Evolutionary conservation across 2,888 invertebrate genomes (phyloP).

Genomic region (Gandaritis pyraliata): DNA sequence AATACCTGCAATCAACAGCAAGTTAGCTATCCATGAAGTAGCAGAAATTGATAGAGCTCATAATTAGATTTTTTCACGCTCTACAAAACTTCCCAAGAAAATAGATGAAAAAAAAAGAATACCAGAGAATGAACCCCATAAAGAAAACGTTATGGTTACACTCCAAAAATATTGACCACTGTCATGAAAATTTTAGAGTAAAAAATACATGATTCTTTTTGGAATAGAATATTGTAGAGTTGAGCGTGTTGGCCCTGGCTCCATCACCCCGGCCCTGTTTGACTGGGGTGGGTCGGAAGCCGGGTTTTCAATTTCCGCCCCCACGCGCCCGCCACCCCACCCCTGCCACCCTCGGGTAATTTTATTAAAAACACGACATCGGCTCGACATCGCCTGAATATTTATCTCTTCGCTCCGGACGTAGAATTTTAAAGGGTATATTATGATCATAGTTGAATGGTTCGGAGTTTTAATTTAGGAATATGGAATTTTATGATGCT

Average conservation of each 20-base stretch:
- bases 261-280: conserved; percentile 30
- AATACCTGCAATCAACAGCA: too few relatives aligned
- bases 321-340: conserved; percentile 36
- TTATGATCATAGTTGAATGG: conserved; percentile 28
- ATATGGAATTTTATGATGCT: conserved; percentile 16
- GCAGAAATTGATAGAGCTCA: too few relatives aligned
- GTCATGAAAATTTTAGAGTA: too few relatives aligned
- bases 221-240: not conserved
- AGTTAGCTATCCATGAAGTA: too few relatives aligned
- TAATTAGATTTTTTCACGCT: too few relatives aligned
- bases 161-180: too few relatives aligned
- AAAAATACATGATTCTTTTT: too few relatives aligned
- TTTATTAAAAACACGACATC: conserved; percentile 77
- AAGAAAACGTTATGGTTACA: too few relatives aligned
- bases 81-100: too few relatives aligned
- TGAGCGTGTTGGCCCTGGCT: not conserved
- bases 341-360: conserved; percentile 60
- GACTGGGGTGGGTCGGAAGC: conserved; percentile 70
- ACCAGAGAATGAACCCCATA: too few relatives aligned
- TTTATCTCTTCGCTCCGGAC: conserved; percentile 70
- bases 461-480: conserved; percentile 20
- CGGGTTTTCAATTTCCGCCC: conserved; percentile 78
- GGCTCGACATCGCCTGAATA: conserved; percentile 62
- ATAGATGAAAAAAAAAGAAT: too few relatives aligned
- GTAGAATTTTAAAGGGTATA: conserved; percentile 54